Evolutionary conservation across 2,888 invertebrate genomes (phyloP).

Genomic region (Piscicola geometra): DNA sequence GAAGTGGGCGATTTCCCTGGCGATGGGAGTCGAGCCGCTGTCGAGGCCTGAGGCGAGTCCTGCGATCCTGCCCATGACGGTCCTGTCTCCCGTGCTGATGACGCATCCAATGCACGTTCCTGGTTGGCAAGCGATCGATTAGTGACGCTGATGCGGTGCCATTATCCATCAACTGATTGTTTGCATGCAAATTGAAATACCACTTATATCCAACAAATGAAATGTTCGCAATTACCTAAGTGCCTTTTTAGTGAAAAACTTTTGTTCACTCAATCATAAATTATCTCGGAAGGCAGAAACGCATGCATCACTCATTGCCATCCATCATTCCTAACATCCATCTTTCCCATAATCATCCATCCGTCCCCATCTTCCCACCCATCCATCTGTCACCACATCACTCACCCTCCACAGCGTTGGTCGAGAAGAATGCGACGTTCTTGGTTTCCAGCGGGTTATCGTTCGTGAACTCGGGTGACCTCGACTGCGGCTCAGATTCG

Average conservation of each 20-base stretch:
- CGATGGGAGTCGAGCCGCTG: slow-evolving; percentile 82
- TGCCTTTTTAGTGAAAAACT: too few species aligned
- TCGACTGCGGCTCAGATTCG: slow-evolving; percentile 68
- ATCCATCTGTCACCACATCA: too few species aligned
- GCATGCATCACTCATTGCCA: too few species aligned
- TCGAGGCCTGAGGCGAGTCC: slow-evolving; percentile 56
- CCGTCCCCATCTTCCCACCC: slow-evolving; percentile 61
- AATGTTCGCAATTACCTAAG: too few species aligned
- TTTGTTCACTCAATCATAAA: not conserved
- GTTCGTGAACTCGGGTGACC: slow-evolving; percentile 65
- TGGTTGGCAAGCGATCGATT: slow-evolving; percentile 38
- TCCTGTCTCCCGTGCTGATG: slow-evolving; percentile 54
- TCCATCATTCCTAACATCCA: not conserved
- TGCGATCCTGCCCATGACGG: slow-evolving; percentile 58
- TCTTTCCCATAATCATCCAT: too few species aligned
- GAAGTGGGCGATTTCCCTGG: slow-evolving; percentile 97
- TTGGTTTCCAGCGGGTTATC: slow-evolving; percentile 70
- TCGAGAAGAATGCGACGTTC: slow-evolving; percentile 76
- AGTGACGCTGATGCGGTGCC: too few species aligned
- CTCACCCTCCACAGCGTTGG: slow-evolving; percentile 70
- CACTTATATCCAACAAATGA: too few species aligned
- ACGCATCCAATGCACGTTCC: slow-evolving; percentile 55
- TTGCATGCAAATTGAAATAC: too few species aligned
- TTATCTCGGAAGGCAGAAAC: not conserved
- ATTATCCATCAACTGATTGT: too few species aligned